Evolutionary conservation across 2,113 vertebrate species (phyloP).

Genomic region (Tychaedon coryphoeus): DNA sequence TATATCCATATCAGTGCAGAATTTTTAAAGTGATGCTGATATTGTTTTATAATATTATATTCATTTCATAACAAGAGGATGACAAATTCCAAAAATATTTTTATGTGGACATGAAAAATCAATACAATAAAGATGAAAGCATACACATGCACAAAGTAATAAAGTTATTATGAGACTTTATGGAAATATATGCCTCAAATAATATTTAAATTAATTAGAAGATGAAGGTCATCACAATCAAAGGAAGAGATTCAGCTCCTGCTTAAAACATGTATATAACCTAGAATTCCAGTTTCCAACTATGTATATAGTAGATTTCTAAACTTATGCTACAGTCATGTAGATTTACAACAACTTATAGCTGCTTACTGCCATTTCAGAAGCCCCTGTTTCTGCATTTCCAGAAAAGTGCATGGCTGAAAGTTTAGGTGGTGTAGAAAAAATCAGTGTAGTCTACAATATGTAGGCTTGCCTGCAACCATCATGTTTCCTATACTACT

Average conservation of each 20-base stretch:
- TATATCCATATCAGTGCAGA: background rate
- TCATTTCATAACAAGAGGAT: background rate
- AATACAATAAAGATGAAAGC: conserved; percentile 7
- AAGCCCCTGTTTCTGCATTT: background rate
- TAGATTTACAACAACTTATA: background rate
- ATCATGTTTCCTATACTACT: background rate
- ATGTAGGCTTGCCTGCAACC: background rate
- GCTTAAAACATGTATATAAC: background rate
- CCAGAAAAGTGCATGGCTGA: background rate
- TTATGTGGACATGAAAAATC: conserved; percentile 6
- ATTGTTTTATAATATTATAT: background rate
- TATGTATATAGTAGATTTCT: background rate
- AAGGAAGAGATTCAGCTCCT: background rate
- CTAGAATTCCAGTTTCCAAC: background rate
- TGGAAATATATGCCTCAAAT: background rate
- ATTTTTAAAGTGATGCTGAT: background rate
- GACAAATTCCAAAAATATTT: conserved; percentile 9
- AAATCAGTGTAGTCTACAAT: background rate
- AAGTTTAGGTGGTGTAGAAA: background rate
- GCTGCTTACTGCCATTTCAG: background rate
- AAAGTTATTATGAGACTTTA: background rate
- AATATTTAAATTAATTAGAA: background rate
- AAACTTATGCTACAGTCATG: background rate
- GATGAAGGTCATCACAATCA: background rate
- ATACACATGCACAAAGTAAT: background rate